phyloP scores from a whole-genome alignment of 2,113 vertebrate species.

The Fregetta grallaria region DNA sequence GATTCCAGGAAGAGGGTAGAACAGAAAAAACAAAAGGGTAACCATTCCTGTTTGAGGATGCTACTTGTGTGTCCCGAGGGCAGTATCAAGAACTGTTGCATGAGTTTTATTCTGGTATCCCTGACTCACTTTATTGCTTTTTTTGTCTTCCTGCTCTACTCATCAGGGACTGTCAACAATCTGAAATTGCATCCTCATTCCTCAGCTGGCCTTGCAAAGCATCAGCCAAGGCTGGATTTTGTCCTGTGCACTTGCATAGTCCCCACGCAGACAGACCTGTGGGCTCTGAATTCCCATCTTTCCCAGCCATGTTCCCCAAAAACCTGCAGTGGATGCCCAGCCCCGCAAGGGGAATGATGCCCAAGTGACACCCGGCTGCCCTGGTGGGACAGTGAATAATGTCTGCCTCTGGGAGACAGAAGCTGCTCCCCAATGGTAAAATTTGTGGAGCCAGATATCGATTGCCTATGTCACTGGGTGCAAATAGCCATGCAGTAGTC shows the following conservation, averaged over 20 bases:
- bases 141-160: neutral
- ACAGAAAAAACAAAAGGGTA: neutral
- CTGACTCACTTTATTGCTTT: neutral
- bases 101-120: neutral
- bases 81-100: neutral
- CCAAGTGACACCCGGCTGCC: fast-evolving
- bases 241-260: fast-evolving
- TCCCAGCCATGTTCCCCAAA: fast-evolving
- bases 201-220: neutral
- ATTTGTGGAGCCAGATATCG: neutral
- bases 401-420: neutral
- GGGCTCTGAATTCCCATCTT: neutral
- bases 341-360: fast-evolving
- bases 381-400: neutral
- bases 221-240: fast-evolving
- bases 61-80: fast-evolving
- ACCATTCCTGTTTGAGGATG: neutral
- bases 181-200: neutral
- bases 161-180: neutral
- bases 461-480: fast-evolving
- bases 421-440: neutral
- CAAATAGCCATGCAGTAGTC: fast-evolving
- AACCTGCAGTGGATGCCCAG: fast-evolving
- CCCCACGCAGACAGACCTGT: fast-evolving
- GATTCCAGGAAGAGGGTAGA: neutral